Conservation (phyloP, 2,888 invertebrate genomes). For the Andrena chrysosceles region DNA sequence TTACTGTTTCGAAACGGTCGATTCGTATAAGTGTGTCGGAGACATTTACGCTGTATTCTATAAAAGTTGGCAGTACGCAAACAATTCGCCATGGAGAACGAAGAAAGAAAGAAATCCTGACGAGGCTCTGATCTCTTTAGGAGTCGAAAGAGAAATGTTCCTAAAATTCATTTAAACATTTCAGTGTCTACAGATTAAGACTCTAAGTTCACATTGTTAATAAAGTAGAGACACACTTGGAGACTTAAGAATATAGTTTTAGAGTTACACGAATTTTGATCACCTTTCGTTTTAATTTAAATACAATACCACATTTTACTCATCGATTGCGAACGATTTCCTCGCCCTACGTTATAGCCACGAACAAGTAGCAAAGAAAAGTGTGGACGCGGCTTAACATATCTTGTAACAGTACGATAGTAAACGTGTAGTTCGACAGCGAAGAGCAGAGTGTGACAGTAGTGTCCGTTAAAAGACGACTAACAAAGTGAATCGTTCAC, state of each 20-base stretch:
- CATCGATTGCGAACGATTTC: neutral
- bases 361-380: conserved; percentile 6
- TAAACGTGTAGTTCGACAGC: conserved; percentile 13
- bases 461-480: conserved; percentile 1
- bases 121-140: neutral
- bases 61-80: too few species aligned
- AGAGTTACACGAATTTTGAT: too few species aligned
- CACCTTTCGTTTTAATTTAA: too few species aligned
- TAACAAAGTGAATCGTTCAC: conserved; percentile 1
- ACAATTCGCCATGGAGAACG: too few species aligned
- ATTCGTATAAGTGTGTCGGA: too few species aligned
- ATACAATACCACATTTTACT: neutral
- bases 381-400: neutral
- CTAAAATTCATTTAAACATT: neutral
- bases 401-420: conserved; percentile 3
- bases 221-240: neutral
- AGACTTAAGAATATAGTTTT: conserved; percentile 1
- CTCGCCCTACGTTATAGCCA: neutral
- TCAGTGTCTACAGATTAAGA: neutral
- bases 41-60: too few species aligned
- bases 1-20: too few species aligned
- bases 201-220: neutral
- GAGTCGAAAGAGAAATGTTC: conserved; percentile 2
- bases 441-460: conserved; percentile 8
- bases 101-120: too few species aligned